phyloP scores from a whole-genome alignment of 1,140 invertebrate genomes.

The Ephestia elutella region DNA sequence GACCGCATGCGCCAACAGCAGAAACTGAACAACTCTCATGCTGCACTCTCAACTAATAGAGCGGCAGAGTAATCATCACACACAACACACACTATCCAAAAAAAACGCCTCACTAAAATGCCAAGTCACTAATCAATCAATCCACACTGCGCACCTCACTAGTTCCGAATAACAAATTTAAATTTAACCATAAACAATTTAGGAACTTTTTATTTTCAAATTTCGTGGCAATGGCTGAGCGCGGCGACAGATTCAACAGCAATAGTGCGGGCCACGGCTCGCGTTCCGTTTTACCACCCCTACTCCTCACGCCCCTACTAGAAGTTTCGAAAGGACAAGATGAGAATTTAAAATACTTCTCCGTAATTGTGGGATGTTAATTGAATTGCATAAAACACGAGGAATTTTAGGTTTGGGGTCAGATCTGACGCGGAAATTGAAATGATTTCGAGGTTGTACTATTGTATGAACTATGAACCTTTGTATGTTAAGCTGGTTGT shows the following conservation, averaged over 20 bases:
- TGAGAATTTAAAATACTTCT: conserved; percentile 41
- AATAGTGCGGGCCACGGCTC: conserved; percentile 46
- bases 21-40: conserved; percentile 60
- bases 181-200: conserved; percentile 6
- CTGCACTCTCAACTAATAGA: conserved; percentile 58
- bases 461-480: background rate
- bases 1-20: conserved; percentile 61
- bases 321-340: conserved; percentile 67
- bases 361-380: conserved; percentile 47
- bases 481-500: background rate
- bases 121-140: conserved; percentile 24
- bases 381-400: conserved; percentile 50
- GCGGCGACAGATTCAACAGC: conserved; percentile 40
- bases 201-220: conserved; percentile 12
- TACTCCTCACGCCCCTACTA: conserved; percentile 56
- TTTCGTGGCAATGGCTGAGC: conserved; percentile 36
- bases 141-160: conserved; percentile 30
- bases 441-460: background rate
- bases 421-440: background rate
- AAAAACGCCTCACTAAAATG: conserved; percentile 19
- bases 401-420: conserved; percentile 15
- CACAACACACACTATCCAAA: conserved; percentile 42
- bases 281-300: conserved; percentile 66
- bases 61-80: conserved; percentile 66
- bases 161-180: conserved; percentile 8